Conservation (phyloP, 2,113 vertebrate species). For the Proteles cristata region DNA sequence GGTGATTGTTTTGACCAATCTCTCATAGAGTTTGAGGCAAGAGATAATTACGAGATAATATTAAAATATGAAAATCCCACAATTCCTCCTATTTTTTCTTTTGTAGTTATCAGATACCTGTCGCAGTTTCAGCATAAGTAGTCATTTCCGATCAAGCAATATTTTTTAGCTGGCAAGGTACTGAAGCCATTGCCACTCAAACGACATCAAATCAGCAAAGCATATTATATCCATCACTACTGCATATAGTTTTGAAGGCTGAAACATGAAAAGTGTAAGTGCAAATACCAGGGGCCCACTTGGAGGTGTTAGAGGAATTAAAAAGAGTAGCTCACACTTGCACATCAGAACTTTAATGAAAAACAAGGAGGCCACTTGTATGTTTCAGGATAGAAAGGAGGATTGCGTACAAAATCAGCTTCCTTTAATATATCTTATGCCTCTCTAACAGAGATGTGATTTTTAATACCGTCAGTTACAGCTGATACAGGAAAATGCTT, state of each 20-base stretch:
- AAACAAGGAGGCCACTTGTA: not conserved
- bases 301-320: not conserved
- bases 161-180: not conserved
- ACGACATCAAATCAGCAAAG: not conserved
- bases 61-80: not conserved
- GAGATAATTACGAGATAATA: not conserved
- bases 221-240: not conserved
- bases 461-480: not conserved
- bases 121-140: not conserved
- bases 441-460: not conserved
- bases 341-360: not conserved
- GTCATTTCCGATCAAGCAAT: no score
- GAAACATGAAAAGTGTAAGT: not conserved
- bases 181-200: not conserved
- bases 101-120: not conserved
- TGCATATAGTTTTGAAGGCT: not conserved
- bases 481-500: not conserved
- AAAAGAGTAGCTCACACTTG: not conserved
- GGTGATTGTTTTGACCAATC: not conserved
- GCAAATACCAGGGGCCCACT: not conserved
- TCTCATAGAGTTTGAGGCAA: not conserved
- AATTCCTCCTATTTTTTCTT: not conserved
- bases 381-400: not conserved
- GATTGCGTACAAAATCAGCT: not conserved
- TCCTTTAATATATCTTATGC: not conserved